phyloP scores from a whole-genome alignment of 2,888 invertebrate species.

The Cryptus viduatorius region DNA sequence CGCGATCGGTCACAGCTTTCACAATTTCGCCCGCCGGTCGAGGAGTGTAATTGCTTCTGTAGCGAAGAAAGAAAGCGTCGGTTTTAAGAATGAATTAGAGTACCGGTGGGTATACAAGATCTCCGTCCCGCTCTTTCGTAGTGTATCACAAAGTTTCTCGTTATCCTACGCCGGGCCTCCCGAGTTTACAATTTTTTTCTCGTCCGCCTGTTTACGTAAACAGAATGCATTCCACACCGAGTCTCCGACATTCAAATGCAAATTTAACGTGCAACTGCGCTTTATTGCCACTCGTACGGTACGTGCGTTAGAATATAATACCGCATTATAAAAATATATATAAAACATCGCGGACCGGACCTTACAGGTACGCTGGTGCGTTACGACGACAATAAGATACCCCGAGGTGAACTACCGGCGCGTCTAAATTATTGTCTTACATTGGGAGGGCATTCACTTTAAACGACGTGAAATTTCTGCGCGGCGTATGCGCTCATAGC shows the following conservation, averaged over 20 bases:
- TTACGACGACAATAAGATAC: slow-evolving; percentile 20
- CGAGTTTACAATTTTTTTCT: slow-evolving; percentile 57
- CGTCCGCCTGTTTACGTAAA: slow-evolving; percentile 55
- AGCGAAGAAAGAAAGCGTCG: background rate
- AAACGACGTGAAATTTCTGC: background rate
- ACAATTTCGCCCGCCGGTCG: background rate
- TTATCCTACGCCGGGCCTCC: background rate
- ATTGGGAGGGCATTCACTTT: background rate
- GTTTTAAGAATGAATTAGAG: slow-evolving; percentile 30
- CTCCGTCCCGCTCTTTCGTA: background rate
- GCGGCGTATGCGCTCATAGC: background rate
- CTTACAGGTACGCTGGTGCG: background rate
- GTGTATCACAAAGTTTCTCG: slow-evolving; percentile 22
- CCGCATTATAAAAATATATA: slow-evolving; percentile 25
- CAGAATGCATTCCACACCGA: slow-evolving; percentile 53
- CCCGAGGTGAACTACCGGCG: background rate
- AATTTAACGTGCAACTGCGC: slow-evolving; percentile 51
- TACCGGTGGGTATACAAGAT: background rate
- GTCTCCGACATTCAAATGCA: slow-evolving; percentile 62
- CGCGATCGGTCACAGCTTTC: background rate
- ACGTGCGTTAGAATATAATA: slow-evolving; percentile 51
- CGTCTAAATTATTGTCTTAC: slow-evolving; percentile 28
- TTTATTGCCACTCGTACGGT: slow-evolving; percentile 55
- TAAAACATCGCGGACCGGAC: background rate
- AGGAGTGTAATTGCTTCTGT: background rate